Evolutionary conservation across 2,888 invertebrate species (phyloP).

Genomic region (Drosophila meridionalis): DNA sequence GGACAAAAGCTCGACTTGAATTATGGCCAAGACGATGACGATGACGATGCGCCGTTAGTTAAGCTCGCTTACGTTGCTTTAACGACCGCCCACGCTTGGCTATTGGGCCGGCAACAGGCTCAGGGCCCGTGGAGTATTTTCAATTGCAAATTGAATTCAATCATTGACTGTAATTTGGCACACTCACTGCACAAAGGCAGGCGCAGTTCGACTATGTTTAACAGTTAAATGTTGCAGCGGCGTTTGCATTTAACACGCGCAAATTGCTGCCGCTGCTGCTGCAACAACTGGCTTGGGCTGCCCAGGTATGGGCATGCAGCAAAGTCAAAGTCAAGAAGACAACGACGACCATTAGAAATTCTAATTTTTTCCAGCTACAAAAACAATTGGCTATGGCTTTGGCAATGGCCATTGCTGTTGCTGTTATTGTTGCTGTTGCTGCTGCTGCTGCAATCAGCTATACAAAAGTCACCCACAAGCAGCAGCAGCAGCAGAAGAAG

Average conservation of each 20-base stretch:
- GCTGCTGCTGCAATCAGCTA: conserved; percentile 60
- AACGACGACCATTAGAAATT: conserved; percentile 74
- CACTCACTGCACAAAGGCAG: conserved; percentile 50
- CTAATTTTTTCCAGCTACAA: conserved; percentile 64
- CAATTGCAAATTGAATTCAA: conserved; percentile 81
- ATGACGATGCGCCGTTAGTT: conserved; percentile 37
- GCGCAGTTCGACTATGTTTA: conserved; percentile 45
- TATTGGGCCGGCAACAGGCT: neutral
- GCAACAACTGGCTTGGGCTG: conserved; percentile 29
- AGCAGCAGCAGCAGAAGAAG: conserved; percentile 64
- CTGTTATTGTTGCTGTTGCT: conserved; percentile 26
- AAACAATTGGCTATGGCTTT: conserved; percentile 40
- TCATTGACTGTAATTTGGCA: conserved; percentile 78
- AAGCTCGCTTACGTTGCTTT: neutral
- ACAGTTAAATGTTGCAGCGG: conserved; percentile 76
- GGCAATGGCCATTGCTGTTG: conserved; percentile 10
- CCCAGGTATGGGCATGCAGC: conserved; percentile 47
- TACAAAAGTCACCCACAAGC: conserved; percentile 73
- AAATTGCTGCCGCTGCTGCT: conserved; percentile 67
- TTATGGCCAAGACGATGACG: conserved; percentile 26
- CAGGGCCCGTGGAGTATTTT: conserved; percentile 53
- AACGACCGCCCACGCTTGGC: conserved; percentile 30
- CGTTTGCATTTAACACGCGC: conserved; percentile 78
- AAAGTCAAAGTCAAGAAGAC: conserved; percentile 61
- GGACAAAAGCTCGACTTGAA: conserved; percentile 11